Conservation (phyloP, 2,113 vertebrate species). For the Chrysemys picta region DNA sequence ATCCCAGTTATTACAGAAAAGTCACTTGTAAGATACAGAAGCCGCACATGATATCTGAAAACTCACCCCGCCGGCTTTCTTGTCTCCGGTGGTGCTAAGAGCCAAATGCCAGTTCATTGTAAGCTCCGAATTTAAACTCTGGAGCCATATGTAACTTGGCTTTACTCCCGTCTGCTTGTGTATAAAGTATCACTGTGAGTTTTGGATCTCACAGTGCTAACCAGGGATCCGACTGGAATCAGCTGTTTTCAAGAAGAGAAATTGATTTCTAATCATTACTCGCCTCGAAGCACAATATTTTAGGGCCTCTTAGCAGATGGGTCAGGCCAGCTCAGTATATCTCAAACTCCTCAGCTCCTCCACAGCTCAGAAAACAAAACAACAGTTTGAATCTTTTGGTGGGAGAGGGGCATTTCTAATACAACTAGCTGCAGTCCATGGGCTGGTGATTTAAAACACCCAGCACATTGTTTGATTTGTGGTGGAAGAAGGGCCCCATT, state of each 20-base stretch:
- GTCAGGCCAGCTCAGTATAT: too few relatives aligned
- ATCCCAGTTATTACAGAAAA: not conserved
- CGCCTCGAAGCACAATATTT: too few relatives aligned
- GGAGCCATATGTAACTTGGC: not conserved
- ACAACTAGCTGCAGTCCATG: too few relatives aligned
- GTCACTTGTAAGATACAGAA: not conserved
- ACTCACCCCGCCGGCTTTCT: not conserved
- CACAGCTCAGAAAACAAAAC: too few relatives aligned
- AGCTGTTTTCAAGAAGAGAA: not conserved
- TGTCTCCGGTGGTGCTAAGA: not conserved
- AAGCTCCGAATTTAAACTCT: not conserved
- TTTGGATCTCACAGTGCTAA: not conserved
- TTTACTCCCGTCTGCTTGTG: not conserved
- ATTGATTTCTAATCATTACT: not conserved
- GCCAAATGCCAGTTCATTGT: not conserved
- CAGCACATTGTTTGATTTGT: too few relatives aligned
- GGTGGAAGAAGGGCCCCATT: too few relatives aligned
- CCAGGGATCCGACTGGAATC: not conserved
- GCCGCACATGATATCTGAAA: not conserved
- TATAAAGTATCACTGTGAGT: not conserved
- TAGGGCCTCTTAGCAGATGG: too few relatives aligned
- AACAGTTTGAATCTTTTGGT: too few relatives aligned
- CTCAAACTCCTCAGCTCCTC: too few relatives aligned
- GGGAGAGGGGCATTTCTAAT: too few relatives aligned
- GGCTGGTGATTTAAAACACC: too few relatives aligned